These are phyloP conservation scores for Galleria mellonella DNA, from an alignment of 1,140 invertebrate genomes.

Conservation along the genomic window DNA sequence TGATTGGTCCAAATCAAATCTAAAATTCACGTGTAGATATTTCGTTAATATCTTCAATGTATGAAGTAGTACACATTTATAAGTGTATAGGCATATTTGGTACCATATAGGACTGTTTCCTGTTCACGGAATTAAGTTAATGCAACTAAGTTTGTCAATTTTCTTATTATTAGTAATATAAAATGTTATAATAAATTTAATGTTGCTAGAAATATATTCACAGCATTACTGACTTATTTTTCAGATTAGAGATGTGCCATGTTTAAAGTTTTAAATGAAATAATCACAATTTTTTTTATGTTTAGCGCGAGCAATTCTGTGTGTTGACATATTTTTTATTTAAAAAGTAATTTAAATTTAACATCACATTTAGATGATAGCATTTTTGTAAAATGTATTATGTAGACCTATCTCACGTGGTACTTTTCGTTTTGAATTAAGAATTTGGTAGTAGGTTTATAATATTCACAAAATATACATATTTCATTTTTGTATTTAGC, in stretches of 20 bases:
- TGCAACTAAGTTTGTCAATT: conserved; percentile 46
- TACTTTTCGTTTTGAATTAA: no score
- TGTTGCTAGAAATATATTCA: conserved; percentile 3
- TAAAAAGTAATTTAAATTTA: no score
- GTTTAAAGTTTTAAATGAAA: conserved; percentile 6
- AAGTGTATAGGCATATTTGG: conserved; percentile 35
- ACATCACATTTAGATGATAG: no score
- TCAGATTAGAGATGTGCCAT: conserved; percentile 19
- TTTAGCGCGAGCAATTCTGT: no score
- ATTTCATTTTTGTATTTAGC: no score
- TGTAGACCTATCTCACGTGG: no score
- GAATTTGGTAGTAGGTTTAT: no score
- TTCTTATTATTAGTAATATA: conserved; percentile 32
- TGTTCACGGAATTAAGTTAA: conserved; percentile 51
- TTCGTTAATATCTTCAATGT: conserved; percentile 41
- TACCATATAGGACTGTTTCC: conserved; percentile 72
- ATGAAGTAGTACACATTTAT: conserved; percentile 22
- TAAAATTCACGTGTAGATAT: conserved; percentile 39
- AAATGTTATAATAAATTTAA: conserved; percentile 29
- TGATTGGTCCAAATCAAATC: conserved; percentile 59
- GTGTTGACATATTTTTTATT: no score
- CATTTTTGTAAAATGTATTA: no score
- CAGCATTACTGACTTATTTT: conserved; percentile 15
- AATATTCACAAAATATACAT: no score
- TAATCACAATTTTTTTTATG: neutral